A percentile compares a stretch with the other conserved stretches of the same genome.
phyloP scores from a whole-genome alignment of 2,888 invertebrate genomes.

The Dione juno region DNA sequence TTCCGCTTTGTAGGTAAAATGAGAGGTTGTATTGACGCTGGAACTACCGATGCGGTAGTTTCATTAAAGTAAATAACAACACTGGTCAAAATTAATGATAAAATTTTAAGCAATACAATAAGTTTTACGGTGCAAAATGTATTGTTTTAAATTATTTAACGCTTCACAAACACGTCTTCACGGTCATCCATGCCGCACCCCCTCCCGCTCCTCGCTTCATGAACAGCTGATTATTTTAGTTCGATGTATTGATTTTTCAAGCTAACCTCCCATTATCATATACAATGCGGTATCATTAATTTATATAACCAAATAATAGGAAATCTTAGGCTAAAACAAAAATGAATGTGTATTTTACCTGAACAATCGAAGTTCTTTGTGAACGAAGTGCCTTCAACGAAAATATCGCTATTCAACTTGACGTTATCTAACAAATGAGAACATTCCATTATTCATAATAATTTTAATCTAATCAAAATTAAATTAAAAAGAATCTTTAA shows the following conservation, averaged over 20 bases:
- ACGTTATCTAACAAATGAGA: conserved; percentile 87
- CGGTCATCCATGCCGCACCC: conserved; percentile 72
- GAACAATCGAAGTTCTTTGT: conserved; percentile 86
- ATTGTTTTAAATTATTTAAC: conserved; percentile 49
- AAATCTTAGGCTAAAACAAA: conserved; percentile 47
- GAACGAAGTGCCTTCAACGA: conserved; percentile 77
- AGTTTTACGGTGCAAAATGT: conserved; percentile 7
- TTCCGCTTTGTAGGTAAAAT: conserved; percentile 28
- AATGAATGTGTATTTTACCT: conserved; percentile 76
- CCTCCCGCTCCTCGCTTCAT: conserved; percentile 65
- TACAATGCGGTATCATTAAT: conserved; percentile 46
- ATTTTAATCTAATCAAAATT: conserved; percentile 53
- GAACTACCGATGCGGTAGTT: background rate
- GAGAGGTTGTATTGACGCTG: conserved; percentile 1
- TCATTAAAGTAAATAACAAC: background rate
- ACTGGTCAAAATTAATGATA: background rate
- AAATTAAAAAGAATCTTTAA: conserved; percentile 57
- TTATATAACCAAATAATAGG: conserved; percentile 1
- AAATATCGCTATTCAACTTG: conserved; percentile 80
- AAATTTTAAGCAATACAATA: background rate
- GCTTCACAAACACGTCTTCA: conserved; percentile 70
- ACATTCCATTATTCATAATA: conserved; percentile 86
- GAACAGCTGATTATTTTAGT: conserved; percentile 82
- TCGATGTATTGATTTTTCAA: conserved; percentile 81
- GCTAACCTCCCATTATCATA: conserved; percentile 67